Base-by-base conservation (phyloP, 2,113 vertebrate genomes). In the Pao palembangensis region DNA sequence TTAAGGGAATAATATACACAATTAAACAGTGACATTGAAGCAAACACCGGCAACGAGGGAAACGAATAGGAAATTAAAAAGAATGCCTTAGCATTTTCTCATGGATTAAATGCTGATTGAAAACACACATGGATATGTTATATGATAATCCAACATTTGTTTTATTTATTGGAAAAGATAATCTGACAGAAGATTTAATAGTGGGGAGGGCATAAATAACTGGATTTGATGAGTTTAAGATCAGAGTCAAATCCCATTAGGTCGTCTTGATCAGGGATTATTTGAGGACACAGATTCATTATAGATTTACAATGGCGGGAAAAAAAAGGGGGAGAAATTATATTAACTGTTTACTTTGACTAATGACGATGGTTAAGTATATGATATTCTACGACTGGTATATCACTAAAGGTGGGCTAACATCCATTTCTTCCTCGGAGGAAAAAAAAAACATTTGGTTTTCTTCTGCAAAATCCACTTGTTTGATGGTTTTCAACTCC, bases 141-240 rank as follows among this genome's bases (percentile, higher is more conserved):
- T n/a, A 20, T 51, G n/a, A 67, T 65, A 15, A 25, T 58, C 20
- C 51, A 65, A 58, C 73, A 64, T 64, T 61, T 46, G 21, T 65
- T 77, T 67, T 66, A 51, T 51, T 64, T 25, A 41, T 64, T 21
- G 51, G 18, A 50, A 69, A 3, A 67, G 48, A 57, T 81, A 71
- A 82, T 79, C 69, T 67, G 19, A 50, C 38, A 61, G 56, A 58
- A 59, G 80, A 84, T 81, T 84, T 75, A 5, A 38, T 54, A 6
- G 62, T 23, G 46, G 12, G 48, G 57, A 28, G 6, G 58, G 28
- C 69, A 4, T 59, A 19, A 72, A 23, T 28, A 61, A 62, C 75
- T 75, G 64, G 60, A 66, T 67, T 46, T 69, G 58, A 73, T 69
- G 61, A 76, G 63, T 63, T 79, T 12, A 38, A 58, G 58, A 73